Conservation (phyloP, 2,888 invertebrate species). For the Zygogramma bicolorata region DNA sequence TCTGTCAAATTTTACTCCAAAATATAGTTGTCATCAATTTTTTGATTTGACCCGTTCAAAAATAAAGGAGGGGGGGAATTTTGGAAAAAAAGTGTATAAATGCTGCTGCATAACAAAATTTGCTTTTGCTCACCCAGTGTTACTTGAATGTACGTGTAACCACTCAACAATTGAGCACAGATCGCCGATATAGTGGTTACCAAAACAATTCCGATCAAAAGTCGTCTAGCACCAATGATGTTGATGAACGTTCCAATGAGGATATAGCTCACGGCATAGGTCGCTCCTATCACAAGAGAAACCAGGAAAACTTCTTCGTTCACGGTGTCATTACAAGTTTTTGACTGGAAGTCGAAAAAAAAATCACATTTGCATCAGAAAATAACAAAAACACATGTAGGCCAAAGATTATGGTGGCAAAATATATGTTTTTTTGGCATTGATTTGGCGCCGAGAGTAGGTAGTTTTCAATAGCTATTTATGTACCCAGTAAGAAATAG, state of each 20-base stretch:
- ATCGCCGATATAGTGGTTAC: conserved; percentile 60
- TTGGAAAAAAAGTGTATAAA: no score
- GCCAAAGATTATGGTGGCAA: no score
- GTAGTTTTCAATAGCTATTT: no score
- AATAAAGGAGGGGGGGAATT: no score
- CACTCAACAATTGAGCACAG: conserved; percentile 54
- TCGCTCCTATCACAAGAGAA: conserved; percentile 57
- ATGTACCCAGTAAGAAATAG: no score
- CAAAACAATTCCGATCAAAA: conserved; percentile 55
- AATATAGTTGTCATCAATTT: no score
- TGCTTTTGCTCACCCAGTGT: conserved; percentile 37
- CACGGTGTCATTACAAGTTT: conserved; percentile 58
- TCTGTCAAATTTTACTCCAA: no score
- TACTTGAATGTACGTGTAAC: conserved; percentile 36
- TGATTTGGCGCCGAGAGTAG: no score
- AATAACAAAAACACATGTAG: background rate
- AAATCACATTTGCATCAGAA: background rate
- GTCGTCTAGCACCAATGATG: conserved; percentile 70
- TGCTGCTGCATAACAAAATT: no score
- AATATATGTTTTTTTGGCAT: no score
- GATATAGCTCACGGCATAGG: conserved; percentile 59
- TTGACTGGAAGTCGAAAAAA: conserved; percentile 20
- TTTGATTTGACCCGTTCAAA: no score
- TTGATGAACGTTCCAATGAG: conserved; percentile 65
- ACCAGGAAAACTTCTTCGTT: conserved; percentile 61